These are phyloP conservation scores for Mungos mungo DNA, from an alignment of 2,113 vertebrate genomes.

Conservation along the genomic window DNA sequence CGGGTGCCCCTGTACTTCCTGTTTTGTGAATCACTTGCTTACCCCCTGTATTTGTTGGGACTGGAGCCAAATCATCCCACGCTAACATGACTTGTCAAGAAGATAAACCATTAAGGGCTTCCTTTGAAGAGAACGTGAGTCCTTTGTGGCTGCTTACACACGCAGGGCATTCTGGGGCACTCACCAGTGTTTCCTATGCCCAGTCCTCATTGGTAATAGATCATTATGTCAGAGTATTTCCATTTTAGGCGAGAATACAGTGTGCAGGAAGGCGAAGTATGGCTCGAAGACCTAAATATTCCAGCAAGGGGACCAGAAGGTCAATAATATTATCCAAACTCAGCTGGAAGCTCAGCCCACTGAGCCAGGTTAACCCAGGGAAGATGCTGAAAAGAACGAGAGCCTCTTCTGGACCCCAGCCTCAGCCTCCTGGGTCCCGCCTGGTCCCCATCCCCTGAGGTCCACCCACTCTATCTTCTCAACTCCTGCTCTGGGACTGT, in stretches of 20 bases:
- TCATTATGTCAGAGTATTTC: background rate
- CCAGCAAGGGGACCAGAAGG: background rate
- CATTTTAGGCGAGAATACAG: background rate
- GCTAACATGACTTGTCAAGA: background rate
- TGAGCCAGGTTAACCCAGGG: fast-evolving
- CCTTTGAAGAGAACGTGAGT: background rate
- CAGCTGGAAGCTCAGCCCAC: no score
- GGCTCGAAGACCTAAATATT: background rate
- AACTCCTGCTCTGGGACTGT: background rate
- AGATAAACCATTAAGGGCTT: background rate
- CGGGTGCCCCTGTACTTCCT: no score
- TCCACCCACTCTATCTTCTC: no score
- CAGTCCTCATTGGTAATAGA: background rate
- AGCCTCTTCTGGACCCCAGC: fast-evolving
- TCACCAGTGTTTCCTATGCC: background rate
- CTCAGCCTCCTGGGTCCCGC: background rate
- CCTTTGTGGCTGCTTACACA: background rate
- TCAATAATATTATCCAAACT: background rate
- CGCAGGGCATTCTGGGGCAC: background rate
- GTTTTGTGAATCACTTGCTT: background rate
- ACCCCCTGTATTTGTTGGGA: background rate
- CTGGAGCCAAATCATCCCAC: background rate
- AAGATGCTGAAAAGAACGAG: background rate
- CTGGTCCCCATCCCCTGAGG: background rate
- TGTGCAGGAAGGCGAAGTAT: background rate